Percentiles rank a stretch among this genome's conserved stretches.
Conservation (phyloP, 2,797 vertebrate genomes). For the Euthynnus affinis region DNA sequence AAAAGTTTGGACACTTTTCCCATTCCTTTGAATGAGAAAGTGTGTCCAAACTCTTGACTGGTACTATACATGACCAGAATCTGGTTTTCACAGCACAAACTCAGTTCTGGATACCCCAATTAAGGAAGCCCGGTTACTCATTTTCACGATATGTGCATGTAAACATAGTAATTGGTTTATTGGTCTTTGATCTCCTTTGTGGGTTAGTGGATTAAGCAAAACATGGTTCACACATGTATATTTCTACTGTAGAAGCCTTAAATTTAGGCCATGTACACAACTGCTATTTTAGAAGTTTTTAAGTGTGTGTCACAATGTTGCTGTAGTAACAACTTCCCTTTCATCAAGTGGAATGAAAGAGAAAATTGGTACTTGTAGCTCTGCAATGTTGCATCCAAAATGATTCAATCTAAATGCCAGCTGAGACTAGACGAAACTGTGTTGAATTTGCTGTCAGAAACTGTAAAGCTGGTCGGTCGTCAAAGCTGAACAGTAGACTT, state of each 20-base stretch:
- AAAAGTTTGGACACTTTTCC: neutral
- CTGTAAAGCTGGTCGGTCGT: constrained; percentile 18
- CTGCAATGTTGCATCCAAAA: constrained; percentile 21
- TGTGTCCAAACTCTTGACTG: no score
- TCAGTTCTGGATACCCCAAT: neutral
- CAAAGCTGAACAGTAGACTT: constrained; percentile 28
- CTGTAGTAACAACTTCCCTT: constrained; percentile 1
- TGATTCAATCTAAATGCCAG: constrained; percentile 23
- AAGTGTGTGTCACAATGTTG: neutral
- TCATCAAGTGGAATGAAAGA: neutral
- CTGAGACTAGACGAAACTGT: neutral
- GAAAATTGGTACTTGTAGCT: constrained; percentile 9
- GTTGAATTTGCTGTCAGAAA: constrained; percentile 27
- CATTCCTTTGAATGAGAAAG: no score
- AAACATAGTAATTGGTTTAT: neutral
- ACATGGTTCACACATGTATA: neutral
- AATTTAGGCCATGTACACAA: neutral
- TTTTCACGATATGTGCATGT: neutral
- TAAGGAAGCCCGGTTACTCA: neutral
- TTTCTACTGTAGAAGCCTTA: neutral
- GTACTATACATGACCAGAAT: neutral
- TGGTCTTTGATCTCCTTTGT: constrained; percentile 6
- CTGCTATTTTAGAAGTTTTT: neutral
- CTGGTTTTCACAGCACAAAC: neutral
- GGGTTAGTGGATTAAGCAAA: neutral